A percentile compares a stretch with the other conserved stretches of the same genome.
Evolutionary conservation across 1,140 invertebrate species (phyloP).

Genomic region (Drosophila elegans): DNA sequence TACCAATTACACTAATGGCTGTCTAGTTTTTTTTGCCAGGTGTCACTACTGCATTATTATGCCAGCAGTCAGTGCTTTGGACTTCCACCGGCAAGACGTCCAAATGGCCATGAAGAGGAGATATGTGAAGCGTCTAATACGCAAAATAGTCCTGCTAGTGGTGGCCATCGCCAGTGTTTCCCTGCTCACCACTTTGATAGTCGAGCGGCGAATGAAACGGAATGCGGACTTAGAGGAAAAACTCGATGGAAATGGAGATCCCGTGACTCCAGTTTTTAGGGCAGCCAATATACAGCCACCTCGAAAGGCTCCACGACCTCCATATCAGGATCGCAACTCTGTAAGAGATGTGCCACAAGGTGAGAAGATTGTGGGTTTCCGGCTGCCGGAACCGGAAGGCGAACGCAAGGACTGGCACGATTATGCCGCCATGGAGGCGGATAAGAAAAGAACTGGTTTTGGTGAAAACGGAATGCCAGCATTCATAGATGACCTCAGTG

Average conservation of each 20-base stretch:
- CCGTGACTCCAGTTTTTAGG: slow-evolving; percentile 56
- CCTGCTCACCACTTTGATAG: slow-evolving; percentile 65
- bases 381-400: slow-evolving; percentile 56
- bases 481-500: slow-evolving; percentile 72
- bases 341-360: slow-evolving; percentile 4
- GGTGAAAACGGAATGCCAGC: slow-evolving; percentile 91
- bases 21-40: slow-evolving; percentile 56
- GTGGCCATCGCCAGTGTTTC: slow-evolving; percentile 51
- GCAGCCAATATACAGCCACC: slow-evolving; percentile 24
- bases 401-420: slow-evolving; percentile 91
- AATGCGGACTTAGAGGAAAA: slow-evolving; percentile 9
- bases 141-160: slow-evolving; percentile 56
- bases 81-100: slow-evolving; percentile 28
- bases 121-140: slow-evolving; percentile 71
- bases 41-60: slow-evolving; percentile 35
- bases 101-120: slow-evolving; percentile 69
- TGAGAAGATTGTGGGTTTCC: slow-evolving; percentile 13
- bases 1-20: slow-evolving; percentile 70
- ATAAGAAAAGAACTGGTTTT: slow-evolving; percentile 86
- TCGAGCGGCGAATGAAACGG: slow-evolving; percentile 57
- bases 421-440: slow-evolving; percentile 87
- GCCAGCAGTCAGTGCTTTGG: slow-evolving; percentile 37
- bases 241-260: slow-evolving; percentile 70
- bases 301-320: slow-evolving; percentile 52
- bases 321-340: slow-evolving; percentile 62